Conservation (phyloP, 1,140 invertebrate species). For the Neelides sp. region DNA sequence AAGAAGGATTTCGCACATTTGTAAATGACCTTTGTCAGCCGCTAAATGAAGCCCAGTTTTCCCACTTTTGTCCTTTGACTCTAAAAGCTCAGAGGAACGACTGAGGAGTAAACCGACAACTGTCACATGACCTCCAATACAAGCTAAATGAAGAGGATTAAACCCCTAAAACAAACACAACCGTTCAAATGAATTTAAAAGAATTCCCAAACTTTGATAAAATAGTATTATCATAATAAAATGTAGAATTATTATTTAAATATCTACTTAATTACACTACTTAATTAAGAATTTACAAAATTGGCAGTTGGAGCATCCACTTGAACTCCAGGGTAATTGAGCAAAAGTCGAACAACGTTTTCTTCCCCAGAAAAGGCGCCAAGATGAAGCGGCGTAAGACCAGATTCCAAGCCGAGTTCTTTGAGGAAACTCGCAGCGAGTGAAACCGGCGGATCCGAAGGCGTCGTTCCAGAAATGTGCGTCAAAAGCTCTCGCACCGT, state of each 20-base stretch:
- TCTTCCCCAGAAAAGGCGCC: conserved; percentile 94
- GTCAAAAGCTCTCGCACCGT: conserved; percentile 88
- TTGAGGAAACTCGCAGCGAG: conserved; percentile 48
- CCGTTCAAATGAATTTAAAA: too few species aligned
- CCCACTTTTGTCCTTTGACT: conserved; percentile 82
- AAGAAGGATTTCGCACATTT: conserved; percentile 92
- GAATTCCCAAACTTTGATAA: too few species aligned
- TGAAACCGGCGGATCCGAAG: conserved; percentile 79
- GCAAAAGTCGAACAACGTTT: conserved; percentile 79
- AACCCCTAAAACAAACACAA: too few species aligned
- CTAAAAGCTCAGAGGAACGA: conserved; percentile 79
- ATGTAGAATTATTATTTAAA: background rate
- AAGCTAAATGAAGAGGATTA: conserved; percentile 86
- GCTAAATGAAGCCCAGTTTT: conserved; percentile 92
- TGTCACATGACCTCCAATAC: conserved; percentile 86
- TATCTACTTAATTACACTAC: too few species aligned
- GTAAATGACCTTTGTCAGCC: conserved; percentile 84
- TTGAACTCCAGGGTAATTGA: conserved; percentile 92
- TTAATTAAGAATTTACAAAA: conserved; percentile 68
- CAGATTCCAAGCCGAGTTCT: conserved; percentile 77
- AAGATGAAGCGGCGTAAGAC: conserved; percentile 85
- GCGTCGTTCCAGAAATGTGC: conserved; percentile 82
- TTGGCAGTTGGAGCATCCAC: conserved; percentile 82
- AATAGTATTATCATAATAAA: too few species aligned
- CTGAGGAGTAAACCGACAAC: conserved; percentile 85